Conservation (phyloP, 2,113 vertebrate species). For the Heterotis niloticus region DNA sequence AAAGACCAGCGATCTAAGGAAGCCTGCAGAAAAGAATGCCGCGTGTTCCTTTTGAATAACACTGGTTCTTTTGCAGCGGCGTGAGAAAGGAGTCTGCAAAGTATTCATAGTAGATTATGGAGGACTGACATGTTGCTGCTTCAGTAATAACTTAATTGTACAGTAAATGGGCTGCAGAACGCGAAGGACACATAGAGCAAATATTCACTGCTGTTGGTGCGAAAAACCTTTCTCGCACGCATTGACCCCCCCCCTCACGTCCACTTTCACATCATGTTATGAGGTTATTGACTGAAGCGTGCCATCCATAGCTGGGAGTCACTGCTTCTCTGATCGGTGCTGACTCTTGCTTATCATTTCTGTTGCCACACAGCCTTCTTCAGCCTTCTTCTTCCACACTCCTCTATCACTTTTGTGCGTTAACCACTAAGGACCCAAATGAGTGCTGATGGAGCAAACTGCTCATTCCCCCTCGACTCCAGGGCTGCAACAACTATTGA, state of each 20-base stretch:
- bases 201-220: too few relatives aligned
- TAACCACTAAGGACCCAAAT: constrained; percentile 36
- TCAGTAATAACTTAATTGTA: background rate
- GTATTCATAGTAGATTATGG: background rate
- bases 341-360: constrained; percentile 5
- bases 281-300: too few relatives aligned
- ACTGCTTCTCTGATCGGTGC: background rate
- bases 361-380: background rate
- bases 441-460: constrained; percentile 37
- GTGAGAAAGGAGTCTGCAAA: background rate
- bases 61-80: background rate
- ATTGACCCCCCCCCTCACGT: too few relatives aligned
- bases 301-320: background rate
- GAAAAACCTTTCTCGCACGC: too few relatives aligned
- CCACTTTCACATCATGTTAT: too few relatives aligned
- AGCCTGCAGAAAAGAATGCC: too few relatives aligned
- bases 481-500: constrained; percentile 49
- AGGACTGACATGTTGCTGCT: too few relatives aligned
- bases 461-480: constrained; percentile 24
- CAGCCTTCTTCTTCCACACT: too few relatives aligned
- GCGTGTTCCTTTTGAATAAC: background rate
- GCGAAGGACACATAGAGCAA: too few relatives aligned
- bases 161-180: background rate
- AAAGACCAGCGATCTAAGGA: too few relatives aligned
- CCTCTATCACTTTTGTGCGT: constrained; percentile 11